A percentile compares a stretch with the other conserved stretches of the same genome.
Conservation (phyloP, 1,140 invertebrate genomes). For the Drosophila equinoxialis region DNA sequence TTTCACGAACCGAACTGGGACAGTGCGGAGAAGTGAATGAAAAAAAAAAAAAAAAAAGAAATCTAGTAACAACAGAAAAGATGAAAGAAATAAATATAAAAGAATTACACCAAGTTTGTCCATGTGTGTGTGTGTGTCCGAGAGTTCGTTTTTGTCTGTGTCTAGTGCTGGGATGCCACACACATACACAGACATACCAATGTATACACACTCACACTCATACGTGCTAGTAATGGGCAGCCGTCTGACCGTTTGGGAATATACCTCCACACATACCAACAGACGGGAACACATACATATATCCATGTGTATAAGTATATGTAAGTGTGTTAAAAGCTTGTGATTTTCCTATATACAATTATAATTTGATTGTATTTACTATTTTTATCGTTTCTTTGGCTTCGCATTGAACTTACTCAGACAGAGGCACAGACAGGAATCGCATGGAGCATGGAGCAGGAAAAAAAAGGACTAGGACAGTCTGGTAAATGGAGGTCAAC, state of each 20-base stretch:
- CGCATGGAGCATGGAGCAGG: constrained; percentile 8
- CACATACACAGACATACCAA: constrained; percentile 41
- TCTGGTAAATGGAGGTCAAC: constrained; percentile 81
- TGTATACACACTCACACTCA: constrained; percentile 36
- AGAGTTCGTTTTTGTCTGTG: constrained; percentile 53
- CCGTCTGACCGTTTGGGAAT: constrained; percentile 61
- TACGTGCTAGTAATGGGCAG: constrained; percentile 59
- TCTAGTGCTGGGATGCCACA: constrained; percentile 50
- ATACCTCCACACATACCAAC: constrained; percentile 9
- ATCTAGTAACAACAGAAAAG: constrained; percentile 81
- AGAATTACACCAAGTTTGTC: constrained; percentile 77
- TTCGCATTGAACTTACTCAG: constrained; percentile 76
- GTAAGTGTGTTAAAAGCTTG: constrained; percentile 59
- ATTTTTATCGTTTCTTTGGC: constrained; percentile 79
- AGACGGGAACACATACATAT: not conserved
- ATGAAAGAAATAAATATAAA: constrained; percentile 82
- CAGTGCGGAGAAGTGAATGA: constrained; percentile 64
- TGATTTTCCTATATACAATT: constrained; percentile 81
- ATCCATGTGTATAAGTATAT: constrained; percentile 21
- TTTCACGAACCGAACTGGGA: constrained; percentile 80
- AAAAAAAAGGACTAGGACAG: constrained; percentile 25
- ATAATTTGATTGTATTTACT: constrained; percentile 82
- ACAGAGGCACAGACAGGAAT: constrained; percentile 39
- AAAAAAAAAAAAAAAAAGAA: constrained; percentile 43
- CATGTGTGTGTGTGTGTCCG: constrained; percentile 40